A percentile compares a stretch with the other conserved stretches of the same genome.
These are phyloP conservation scores for Onychomys arenicola DNA, from an alignment of 2,797 vertebrate genomes.

Conservation along the genomic window DNA sequence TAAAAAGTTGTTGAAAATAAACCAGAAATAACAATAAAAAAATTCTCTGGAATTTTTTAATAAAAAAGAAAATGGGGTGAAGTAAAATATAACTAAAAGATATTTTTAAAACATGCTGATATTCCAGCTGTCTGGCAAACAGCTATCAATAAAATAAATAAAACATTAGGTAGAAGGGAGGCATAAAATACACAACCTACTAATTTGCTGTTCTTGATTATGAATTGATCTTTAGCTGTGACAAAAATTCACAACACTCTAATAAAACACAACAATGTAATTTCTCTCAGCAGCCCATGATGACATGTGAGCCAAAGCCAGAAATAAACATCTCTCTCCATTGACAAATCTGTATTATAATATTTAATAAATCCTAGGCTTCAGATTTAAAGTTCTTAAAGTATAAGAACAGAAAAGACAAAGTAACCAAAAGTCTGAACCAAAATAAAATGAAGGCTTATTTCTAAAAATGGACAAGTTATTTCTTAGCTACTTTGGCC, in stretches of 20 bases:
- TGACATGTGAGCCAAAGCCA: neutral
- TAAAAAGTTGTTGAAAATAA: slow-evolving; percentile 21
- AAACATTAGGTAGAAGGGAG: slow-evolving; percentile 40
- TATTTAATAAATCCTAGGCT: slow-evolving; percentile 37
- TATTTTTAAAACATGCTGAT: slow-evolving; percentile 12
- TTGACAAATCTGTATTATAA: slow-evolving; percentile 51
- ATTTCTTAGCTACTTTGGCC: neutral
- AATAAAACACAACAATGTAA: slow-evolving; percentile 56
- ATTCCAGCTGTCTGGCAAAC: slow-evolving; percentile 41
- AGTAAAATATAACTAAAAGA: neutral
- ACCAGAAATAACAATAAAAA: slow-evolving; percentile 12
- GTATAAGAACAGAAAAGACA: slow-evolving; percentile 37
- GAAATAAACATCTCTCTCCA: slow-evolving; percentile 50
- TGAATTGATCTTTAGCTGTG: slow-evolving; percentile 65
- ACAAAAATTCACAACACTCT: slow-evolving; percentile 56
- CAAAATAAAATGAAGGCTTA: slow-evolving; percentile 49
- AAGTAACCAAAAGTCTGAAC: slow-evolving; percentile 1
- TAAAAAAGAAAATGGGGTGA: neutral
- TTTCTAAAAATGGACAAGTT: slow-evolving; percentile 21
- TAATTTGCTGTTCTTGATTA: slow-evolving; percentile 54
- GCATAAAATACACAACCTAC: slow-evolving; percentile 48
- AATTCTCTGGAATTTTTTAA: slow-evolving; percentile 4
- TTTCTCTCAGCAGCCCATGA: slow-evolving; percentile 29
- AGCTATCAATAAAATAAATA: slow-evolving; percentile 50
- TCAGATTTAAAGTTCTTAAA: slow-evolving; percentile 55